Percentiles rank a stretch among this genome's conserved stretches.
phyloP scores from a whole-genome alignment of 2,797 vertebrate genomes.

The Chelidonichthys spinosus region DNA sequence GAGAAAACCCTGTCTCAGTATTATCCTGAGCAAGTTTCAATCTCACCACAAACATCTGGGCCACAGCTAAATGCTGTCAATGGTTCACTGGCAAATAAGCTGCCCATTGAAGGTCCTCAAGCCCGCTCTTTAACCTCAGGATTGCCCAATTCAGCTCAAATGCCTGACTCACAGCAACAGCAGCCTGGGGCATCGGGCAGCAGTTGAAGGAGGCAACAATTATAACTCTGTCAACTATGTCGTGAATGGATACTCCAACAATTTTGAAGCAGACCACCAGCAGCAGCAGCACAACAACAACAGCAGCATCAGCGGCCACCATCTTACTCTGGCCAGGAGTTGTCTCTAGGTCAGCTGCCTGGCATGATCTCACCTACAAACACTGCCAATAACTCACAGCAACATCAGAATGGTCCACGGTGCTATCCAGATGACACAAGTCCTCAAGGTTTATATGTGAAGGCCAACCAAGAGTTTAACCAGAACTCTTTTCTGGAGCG shows the following conservation, averaged over 20 bases:
- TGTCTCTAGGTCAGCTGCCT: constrained; percentile 75
- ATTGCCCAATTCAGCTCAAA: constrained; percentile 86
- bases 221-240: constrained; percentile 81
- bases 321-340: constrained; percentile 71
- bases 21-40: constrained; percentile 93
- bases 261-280: constrained; percentile 82
- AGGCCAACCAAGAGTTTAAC: constrained; percentile 84
- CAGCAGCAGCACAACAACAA: constrained; percentile 69
- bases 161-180: constrained; percentile 88
- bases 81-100: constrained; percentile 85
- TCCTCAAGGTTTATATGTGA: constrained; percentile 84
- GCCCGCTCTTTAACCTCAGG: constrained; percentile 92
- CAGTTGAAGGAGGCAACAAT: constrained; percentile 79
- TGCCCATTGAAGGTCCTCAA: constrained; percentile 84
- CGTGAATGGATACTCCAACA: constrained; percentile 85
- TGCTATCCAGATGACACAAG: constrained; percentile 81
- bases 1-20: constrained; percentile 94
- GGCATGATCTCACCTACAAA: constrained; percentile 80
- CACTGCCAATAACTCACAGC: constrained; percentile 80
- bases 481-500: constrained; percentile 83
- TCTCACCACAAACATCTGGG: constrained; percentile 89
- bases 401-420: constrained; percentile 79
- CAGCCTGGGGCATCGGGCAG: constrained; percentile 76
- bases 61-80: constrained; percentile 88
- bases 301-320: constrained; percentile 73